Percentiles rank a stretch among this genome's conserved stretches.
These are phyloP conservation scores for Trochalopteron elliotii DNA, from an alignment of 2,113 vertebrate species.

Conservation along the genomic window DNA sequence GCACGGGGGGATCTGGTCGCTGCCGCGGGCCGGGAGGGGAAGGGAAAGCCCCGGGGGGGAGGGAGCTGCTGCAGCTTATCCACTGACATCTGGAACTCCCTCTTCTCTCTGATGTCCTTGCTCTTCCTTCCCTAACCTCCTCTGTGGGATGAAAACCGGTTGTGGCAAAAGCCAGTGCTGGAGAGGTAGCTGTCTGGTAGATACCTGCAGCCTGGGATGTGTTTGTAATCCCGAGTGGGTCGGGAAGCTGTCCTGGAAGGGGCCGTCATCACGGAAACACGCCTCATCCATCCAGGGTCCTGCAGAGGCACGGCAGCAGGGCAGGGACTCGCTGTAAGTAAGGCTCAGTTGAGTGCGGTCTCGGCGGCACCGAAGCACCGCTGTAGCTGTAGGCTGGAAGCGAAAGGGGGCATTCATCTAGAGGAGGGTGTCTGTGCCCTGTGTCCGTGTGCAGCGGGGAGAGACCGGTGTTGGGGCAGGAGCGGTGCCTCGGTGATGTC, in stretches of 20 bases:
- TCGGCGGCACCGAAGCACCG: accelerated
- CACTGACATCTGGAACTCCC: neutral
- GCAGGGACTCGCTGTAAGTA: accelerated
- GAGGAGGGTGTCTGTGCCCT: neutral
- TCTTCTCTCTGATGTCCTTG: neutral
- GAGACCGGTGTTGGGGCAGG: neutral
- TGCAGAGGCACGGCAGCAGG: accelerated
- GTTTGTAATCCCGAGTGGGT: accelerated
- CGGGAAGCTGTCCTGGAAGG: neutral
- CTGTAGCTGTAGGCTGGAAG: neutral
- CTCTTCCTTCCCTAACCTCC: neutral
- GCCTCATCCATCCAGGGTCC: neutral
- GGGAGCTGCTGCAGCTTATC: neutral
- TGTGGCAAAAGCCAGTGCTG: neutral
- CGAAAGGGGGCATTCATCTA: accelerated
- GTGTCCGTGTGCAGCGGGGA: neutral
- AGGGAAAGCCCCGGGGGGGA: neutral
- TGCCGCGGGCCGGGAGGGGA: neutral
- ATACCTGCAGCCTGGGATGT: neutral
- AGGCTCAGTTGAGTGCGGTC: accelerated
- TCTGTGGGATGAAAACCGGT: neutral
- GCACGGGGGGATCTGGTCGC: neutral
- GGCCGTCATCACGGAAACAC: accelerated
- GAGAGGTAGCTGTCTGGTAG: neutral
- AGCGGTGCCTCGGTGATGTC: neutral